Percentiles rank a stretch among this genome's conserved stretches.
phyloP scores from a whole-genome alignment of 2,113 vertebrate species.

The Pantherophis guttatus region DNA sequence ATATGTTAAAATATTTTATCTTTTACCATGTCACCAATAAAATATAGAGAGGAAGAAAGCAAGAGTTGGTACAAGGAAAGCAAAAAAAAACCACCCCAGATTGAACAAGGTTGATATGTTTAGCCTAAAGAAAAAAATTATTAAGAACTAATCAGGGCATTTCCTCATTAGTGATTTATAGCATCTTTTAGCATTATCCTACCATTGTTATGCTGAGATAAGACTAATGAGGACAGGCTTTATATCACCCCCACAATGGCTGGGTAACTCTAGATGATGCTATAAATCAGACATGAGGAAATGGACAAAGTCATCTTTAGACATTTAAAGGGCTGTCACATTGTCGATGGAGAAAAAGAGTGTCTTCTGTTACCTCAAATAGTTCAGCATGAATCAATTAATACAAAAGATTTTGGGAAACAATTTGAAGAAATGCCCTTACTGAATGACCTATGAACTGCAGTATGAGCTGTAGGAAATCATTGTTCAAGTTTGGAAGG shows the following conservation, averaged over 20 bases:
- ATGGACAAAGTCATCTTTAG: not conserved
- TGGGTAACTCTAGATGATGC: not conserved
- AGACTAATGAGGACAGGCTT: not conserved
- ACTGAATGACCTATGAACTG: not conserved
- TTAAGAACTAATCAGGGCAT: not conserved
- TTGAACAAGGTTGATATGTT: not conserved
- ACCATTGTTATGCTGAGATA: not conserved
- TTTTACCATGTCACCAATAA: slow-evolving; percentile 8
- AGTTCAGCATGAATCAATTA: not conserved
- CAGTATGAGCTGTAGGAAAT: not conserved
- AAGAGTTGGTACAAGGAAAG: not conserved
- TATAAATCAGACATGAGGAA: not conserved
- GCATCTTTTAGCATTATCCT: not conserved
- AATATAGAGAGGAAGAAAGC: not conserved
- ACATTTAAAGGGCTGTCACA: not conserved
- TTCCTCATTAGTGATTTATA: not conserved
- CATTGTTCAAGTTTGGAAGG: not conserved
- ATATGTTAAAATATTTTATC: not conserved
- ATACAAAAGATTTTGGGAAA: not conserved
- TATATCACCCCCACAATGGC: not conserved
- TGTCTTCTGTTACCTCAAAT: not conserved
- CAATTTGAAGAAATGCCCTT: not conserved
- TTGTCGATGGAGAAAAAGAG: not conserved
- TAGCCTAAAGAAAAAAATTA: not conserved
- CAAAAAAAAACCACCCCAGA: not conserved